Percentiles rank a stretch among this genome's conserved stretches.
These are phyloP conservation scores for Lasioglossum albipes DNA, from an alignment of 1,140 invertebrate species.

Conservation along the genomic window DNA sequence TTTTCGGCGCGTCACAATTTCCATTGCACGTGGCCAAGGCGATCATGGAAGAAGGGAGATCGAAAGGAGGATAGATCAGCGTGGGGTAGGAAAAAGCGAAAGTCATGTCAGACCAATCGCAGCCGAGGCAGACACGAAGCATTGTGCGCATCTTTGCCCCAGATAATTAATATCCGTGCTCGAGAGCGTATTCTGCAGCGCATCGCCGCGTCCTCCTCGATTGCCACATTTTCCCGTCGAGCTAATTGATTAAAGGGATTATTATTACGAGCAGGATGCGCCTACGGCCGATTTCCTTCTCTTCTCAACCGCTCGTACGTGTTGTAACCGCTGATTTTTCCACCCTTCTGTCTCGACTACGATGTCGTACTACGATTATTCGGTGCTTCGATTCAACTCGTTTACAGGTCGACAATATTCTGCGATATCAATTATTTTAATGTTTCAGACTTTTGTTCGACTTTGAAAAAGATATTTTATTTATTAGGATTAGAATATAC, in stretches of 20 bases:
- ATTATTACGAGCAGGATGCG: conserved; percentile 55
- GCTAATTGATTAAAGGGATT: conserved; percentile 73
- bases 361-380: too few relatives aligned
- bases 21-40: conserved; percentile 4
- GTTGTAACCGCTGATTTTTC: conserved; percentile 43
- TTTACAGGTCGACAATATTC: too few relatives aligned
- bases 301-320: conserved; percentile 16
- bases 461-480: too few relatives aligned
- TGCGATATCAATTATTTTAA: too few relatives aligned
- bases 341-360: conserved; percentile 19
- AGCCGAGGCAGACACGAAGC: conserved; percentile 23
- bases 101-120: conserved; percentile 57
- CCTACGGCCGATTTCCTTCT: conserved; percentile 46
- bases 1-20: conserved; percentile 36
- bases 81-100: conserved; percentile 66
- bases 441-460: too few relatives aligned
- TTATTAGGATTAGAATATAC: too few relatives aligned
- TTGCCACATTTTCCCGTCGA: conserved; percentile 59
- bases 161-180: conserved; percentile 74
- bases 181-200: conserved; percentile 49
- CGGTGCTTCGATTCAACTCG: too few relatives aligned
- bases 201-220: conserved; percentile 35
- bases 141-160: conserved; percentile 69
- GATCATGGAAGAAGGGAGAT: conserved; percentile 23
- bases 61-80: conserved; percentile 42